A percentile compares a stretch with the other conserved stretches of the same genome.
phyloP scores from a whole-genome alignment of 2,113 vertebrate species.

The Rhea pennata region DNA sequence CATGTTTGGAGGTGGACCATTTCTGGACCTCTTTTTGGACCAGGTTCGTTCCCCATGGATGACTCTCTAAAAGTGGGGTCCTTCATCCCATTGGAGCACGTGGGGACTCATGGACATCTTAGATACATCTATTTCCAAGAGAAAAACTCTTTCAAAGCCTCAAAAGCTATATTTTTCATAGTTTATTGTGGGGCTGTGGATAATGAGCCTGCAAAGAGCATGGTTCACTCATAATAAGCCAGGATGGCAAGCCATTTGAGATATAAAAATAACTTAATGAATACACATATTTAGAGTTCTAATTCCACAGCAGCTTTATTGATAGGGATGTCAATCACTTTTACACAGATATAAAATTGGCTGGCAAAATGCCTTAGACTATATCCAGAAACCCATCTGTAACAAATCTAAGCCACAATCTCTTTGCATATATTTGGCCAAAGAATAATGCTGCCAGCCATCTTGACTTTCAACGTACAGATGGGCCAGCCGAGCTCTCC shows the following conservation, averaged over 20 bases:
- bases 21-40: neutral
- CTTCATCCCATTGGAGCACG: neutral
- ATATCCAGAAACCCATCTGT: slow-evolving; percentile 62
- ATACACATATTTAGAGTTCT: slow-evolving; percentile 67
- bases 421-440: slow-evolving; percentile 25
- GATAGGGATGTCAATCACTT: slow-evolving; percentile 66
- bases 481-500: neutral
- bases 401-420: slow-evolving; percentile 54
- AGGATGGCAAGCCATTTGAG: slow-evolving; percentile 26
- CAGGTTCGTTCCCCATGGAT: neutral
- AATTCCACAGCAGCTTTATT: slow-evolving; percentile 60
- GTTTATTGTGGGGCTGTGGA: neutral
- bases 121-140: neutral
- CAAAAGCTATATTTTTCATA: neutral
- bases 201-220: neutral
- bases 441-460: neutral
- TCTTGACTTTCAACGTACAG: neutral
- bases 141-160: neutral
- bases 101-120: neutral
- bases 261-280: slow-evolving; percentile 61
- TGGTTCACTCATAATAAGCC: neutral
- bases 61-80: neutral
- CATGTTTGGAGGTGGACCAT: neutral
- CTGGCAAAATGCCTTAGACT: slow-evolving; percentile 56
- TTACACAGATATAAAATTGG: slow-evolving; percentile 51